Conservation (phyloP, 53 echinoderm and acorn worm species). For the Zoroaster sp. region DNA sequence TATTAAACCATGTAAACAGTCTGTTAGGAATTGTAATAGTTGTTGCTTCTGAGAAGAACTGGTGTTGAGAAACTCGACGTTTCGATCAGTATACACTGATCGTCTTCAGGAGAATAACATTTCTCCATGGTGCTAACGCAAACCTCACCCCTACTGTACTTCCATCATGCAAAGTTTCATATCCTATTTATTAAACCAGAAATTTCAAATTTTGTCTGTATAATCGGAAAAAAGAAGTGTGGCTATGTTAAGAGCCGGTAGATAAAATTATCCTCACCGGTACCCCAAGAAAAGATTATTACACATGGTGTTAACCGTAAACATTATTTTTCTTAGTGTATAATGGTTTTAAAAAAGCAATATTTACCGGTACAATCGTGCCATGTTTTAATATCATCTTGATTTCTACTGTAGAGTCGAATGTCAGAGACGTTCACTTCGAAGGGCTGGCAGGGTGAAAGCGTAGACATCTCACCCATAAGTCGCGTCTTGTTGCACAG, state of each 20-base stretch:
- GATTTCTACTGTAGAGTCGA: not conserved
- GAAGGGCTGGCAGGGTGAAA: not conserved
- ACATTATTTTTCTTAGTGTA: not conserved
- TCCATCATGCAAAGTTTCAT: no score
- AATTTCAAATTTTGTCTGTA: not conserved
- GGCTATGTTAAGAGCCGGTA: not conserved
- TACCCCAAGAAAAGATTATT: not conserved
- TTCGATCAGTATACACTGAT: no score
- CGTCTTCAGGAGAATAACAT: no score
- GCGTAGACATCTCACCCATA: not conserved
- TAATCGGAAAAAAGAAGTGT: not conserved
- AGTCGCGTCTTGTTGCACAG: not conserved
- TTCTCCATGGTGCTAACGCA: no score
- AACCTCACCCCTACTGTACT: no score
- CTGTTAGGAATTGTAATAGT: no score
- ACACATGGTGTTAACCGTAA: not conserved
- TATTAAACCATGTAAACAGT: no score
- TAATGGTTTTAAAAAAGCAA: no score
- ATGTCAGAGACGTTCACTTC: not conserved
- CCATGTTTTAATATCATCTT: not conserved
- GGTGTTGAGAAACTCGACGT: no score
- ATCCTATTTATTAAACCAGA: not conserved
- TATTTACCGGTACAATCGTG: not conserved
- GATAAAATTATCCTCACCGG: not conserved
- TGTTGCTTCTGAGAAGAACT: no score